Percentiles rank a stretch among this genome's conserved stretches.
These are phyloP conservation scores for Lepisosteus oculatus DNA, from an alignment of 2,113 vertebrate species.

Conservation along the genomic window DNA sequence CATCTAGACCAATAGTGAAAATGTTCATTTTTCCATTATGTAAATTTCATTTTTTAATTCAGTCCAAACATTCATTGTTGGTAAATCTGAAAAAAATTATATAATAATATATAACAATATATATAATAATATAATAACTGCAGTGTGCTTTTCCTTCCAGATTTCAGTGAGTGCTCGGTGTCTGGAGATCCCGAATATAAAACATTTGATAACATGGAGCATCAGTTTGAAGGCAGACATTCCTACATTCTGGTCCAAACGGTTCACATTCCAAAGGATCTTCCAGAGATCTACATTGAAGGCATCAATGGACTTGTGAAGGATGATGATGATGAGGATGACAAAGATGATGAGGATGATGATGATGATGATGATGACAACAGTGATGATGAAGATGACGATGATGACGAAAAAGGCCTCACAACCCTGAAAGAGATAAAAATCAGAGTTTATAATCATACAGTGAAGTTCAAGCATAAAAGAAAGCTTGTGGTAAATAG, in stretches of 20 bases:
- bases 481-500: slow-evolving; percentile 63
- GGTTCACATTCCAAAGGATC: slow-evolving; percentile 49
- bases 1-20: no score
- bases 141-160: slow-evolving; percentile 40
- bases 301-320: slow-evolving; percentile 44
- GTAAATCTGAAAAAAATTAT: no score
- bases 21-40: no score
- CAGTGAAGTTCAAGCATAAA: slow-evolving; percentile 60
- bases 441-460: slow-evolving; percentile 71
- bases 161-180: slow-evolving; percentile 63
- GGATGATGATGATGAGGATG: slow-evolving; percentile 12
- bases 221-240: slow-evolving; percentile 65
- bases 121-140: neutral
- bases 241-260: slow-evolving; percentile 67
- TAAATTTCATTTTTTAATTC: no score
- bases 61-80: no score
- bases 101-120: no score
- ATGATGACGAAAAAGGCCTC: slow-evolving; percentile 24
- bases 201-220: slow-evolving; percentile 69
- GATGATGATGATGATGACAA: slow-evolving; percentile 16
- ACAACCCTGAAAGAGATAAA: slow-evolving; percentile 57
- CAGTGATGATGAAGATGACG: slow-evolving; percentile 17
- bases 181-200: slow-evolving; percentile 60
- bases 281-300: slow-evolving; percentile 66
- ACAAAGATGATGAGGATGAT: slow-evolving; percentile 4